These are phyloP conservation scores for Acanthosoma haemorrhoidale DNA, from an alignment of 2,888 invertebrate genomes.

Conservation along the genomic window DNA sequence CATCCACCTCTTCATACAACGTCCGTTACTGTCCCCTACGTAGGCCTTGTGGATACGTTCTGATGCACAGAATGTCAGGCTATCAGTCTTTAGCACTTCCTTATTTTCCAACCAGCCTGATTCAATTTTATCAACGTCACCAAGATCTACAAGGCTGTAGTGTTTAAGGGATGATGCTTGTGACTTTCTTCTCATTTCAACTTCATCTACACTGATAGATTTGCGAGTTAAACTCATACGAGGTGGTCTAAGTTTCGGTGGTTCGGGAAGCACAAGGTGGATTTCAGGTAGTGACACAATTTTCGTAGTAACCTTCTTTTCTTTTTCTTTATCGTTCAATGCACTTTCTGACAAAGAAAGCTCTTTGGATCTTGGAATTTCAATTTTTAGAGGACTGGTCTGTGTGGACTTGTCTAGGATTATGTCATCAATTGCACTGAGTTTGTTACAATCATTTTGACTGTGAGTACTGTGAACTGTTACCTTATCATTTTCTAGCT, in stretches of 20 bases:
- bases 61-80: conserved; percentile 35
- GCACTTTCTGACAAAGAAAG: conserved; percentile 23
- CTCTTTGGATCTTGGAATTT: not conserved
- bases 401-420: conserved; percentile 20
- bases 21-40: conserved; percentile 13
- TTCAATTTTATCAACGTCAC: conserved; percentile 29
- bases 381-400: conserved; percentile 15
- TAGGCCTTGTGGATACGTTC: conserved; percentile 38
- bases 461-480: not conserved
- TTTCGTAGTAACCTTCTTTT: not conserved
- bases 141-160: conserved; percentile 40
- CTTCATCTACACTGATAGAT: conserved; percentile 41
- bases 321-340: not conserved
- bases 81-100: conserved; percentile 3
- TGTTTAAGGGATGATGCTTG: conserved; percentile 37
- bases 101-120: conserved; percentile 24
- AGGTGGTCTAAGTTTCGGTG: conserved; percentile 3
- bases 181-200: conserved; percentile 38
- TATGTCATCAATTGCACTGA: not conserved
- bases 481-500: not conserved
- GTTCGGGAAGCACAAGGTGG: not conserved
- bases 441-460: not conserved
- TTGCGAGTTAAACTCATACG: conserved; percentile 32
- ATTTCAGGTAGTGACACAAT: conserved; percentile 15
- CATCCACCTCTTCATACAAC: conserved; percentile 37